A percentile compares a stretch with the other conserved stretches of the same genome.
phyloP scores from a whole-genome alignment of 2,888 invertebrate species.

The Ametastegia equiseti region DNA sequence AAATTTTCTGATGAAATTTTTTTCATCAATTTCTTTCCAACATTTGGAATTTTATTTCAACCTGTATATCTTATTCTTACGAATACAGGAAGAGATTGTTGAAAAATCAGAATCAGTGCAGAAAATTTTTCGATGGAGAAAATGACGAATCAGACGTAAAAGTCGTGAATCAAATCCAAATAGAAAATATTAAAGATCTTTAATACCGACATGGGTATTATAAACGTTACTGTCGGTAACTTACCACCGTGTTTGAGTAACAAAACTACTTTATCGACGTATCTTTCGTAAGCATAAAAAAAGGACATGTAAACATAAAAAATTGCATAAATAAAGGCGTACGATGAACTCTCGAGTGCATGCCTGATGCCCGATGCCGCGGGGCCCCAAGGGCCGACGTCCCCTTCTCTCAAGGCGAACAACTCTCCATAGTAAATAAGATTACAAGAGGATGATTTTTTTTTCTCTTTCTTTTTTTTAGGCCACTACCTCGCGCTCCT shows the following conservation, averaged over 20 bases:
- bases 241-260: neutral
- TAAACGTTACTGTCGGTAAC: neutral
- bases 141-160: too few species aligned
- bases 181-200: neutral
- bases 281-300: neutral
- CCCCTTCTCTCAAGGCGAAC: constrained; percentile 71
- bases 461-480: neutral
- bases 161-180: too few species aligned
- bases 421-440: constrained; percentile 59
- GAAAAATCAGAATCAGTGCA: too few species aligned
- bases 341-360: constrained; percentile 64
- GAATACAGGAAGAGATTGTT: too few species aligned
- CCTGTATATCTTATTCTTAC: neutral
- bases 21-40: neutral
- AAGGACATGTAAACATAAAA: constrained; percentile 20
- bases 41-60: neutral
- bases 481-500: neutral
- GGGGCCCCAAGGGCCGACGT: constrained; percentile 64
- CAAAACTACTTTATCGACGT: constrained; percentile 27
- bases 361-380: constrained; percentile 52
- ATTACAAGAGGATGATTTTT: constrained; percentile 58
- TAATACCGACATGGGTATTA: constrained; percentile 17
- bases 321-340: constrained; percentile 52
- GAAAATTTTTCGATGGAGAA: too few species aligned
- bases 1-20: neutral